Conservation (phyloP, 1,140 invertebrate genomes). For the Pseudobourletiella spinata region DNA sequence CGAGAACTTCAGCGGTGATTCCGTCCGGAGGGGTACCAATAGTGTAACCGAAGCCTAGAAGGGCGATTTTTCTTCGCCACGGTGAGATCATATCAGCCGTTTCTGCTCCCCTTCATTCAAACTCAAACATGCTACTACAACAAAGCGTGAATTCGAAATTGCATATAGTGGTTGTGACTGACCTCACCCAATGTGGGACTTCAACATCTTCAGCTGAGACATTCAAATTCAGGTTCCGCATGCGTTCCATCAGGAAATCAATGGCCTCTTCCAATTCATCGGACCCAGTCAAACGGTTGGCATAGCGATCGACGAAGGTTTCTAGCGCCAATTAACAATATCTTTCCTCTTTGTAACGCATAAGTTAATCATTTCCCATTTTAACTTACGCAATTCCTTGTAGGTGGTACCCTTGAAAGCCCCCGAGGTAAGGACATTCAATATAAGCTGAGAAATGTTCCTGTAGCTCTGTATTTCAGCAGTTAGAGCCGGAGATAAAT, state of each 20-base stretch:
- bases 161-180: neutral
- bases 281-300: constrained; percentile 55
- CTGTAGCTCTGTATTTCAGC: constrained; percentile 24
- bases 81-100: neutral
- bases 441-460: constrained; percentile 41
- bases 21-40: constrained; percentile 41
- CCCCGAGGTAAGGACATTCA: constrained; percentile 49
- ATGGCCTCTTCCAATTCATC: constrained; percentile 58
- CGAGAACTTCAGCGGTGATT: constrained; percentile 41
- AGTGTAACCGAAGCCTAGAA: constrained; percentile 42
- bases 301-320: constrained; percentile 62
- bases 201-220: constrained; percentile 51
- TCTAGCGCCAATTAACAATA: neutral
- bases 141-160: neutral
- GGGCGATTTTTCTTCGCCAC: constrained; percentile 37
- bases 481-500: neutral
- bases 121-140: too few species aligned
- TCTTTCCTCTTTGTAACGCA: neutral
- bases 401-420: constrained; percentile 50
- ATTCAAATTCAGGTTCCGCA: constrained; percentile 48
- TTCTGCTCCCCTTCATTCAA: neutral
- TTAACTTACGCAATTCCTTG: constrained; percentile 45
- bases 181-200: constrained; percentile 52
- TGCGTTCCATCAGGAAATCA: constrained; percentile 57
- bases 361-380: constrained; percentile 36